These are phyloP conservation scores for Coelogynopora nodosa DNA, from an alignment of 2,888 invertebrate species.

Conservation along the genomic window DNA sequence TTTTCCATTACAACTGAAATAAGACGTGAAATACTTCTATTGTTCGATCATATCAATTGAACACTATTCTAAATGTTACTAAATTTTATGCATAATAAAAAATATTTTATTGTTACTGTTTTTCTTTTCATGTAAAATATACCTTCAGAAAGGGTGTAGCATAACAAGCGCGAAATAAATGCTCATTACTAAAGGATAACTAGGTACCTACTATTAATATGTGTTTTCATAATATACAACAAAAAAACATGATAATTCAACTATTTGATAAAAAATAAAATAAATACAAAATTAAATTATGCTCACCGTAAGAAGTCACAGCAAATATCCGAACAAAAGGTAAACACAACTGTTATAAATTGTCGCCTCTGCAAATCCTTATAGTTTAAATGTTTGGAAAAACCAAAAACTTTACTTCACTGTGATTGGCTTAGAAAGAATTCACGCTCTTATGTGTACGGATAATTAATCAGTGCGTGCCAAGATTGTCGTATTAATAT, in stretches of 20 bases:
- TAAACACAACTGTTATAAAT: too few relatives aligned
- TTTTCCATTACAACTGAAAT: background rate
- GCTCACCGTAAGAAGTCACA: too few relatives aligned
- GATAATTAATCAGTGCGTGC: background rate
- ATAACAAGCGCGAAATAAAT: background rate
- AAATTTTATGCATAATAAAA: background rate
- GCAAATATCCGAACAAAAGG: too few relatives aligned
- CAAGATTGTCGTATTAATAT: background rate
- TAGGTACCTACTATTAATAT: too few relatives aligned
- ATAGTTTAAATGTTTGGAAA: background rate
- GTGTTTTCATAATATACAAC: too few relatives aligned
- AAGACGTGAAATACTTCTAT: background rate
- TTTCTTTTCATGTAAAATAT: background rate
- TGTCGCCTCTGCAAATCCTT: background rate
- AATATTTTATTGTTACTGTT: background rate
- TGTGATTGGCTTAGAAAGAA: background rate
- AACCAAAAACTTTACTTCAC: background rate
- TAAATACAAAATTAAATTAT: too few relatives aligned
- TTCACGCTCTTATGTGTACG: background rate
- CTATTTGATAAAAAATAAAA: too few relatives aligned
- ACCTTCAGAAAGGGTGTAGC: background rate
- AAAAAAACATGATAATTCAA: too few relatives aligned
- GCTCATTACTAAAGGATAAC: too few relatives aligned
- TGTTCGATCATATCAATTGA: background rate
- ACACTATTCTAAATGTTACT: background rate